Evolutionary conservation across 2,888 invertebrate species (phyloP).

Genomic region (Sesia bembeciformis): DNA sequence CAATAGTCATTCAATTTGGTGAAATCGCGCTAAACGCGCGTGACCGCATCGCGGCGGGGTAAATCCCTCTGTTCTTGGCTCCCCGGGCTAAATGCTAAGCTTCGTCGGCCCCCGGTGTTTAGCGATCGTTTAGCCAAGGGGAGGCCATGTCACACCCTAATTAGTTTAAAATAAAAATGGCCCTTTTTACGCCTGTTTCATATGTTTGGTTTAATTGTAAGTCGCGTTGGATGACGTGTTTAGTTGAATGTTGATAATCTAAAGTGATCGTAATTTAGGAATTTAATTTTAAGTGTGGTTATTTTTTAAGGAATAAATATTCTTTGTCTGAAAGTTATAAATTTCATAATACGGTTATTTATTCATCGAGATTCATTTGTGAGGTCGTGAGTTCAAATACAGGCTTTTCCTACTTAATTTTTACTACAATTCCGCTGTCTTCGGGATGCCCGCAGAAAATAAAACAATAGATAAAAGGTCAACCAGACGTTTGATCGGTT

Average conservation of each 20-base stretch:
- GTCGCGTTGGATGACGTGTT: constrained; percentile 23
- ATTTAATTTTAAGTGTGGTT: too few species aligned
- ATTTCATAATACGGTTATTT: too few species aligned
- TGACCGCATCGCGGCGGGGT: constrained; percentile 32
- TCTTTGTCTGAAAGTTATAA: too few species aligned
- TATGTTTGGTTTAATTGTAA: constrained; percentile 47
- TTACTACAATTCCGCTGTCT: too few species aligned
- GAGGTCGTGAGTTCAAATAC: too few species aligned
- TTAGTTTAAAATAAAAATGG: constrained; percentile 55
- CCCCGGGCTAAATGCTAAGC: constrained; percentile 3
- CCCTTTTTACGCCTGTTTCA: constrained; percentile 49
- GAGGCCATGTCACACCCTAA: constrained; percentile 45
- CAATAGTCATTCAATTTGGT: constrained; percentile 23
- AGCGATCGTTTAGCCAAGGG: constrained; percentile 27
- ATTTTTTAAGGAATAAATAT: too few species aligned
- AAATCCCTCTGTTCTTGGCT: constrained; percentile 1
- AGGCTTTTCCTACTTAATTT: too few species aligned
- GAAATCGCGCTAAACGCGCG: constrained; percentile 23
- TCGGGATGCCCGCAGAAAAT: too few species aligned
- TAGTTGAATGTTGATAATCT: constrained; percentile 13
- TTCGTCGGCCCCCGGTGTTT: constrained; percentile 20
- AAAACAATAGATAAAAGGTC: too few species aligned
- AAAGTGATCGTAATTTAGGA: not conserved
- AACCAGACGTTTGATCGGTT: too few species aligned
- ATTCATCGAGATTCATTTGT: too few species aligned